Evolutionary conservation across 2,797 vertebrate genomes (phyloP), one percentile per base, ranked within the genome.

Genomic region (Dicrostonyx torquatus): DNA sequence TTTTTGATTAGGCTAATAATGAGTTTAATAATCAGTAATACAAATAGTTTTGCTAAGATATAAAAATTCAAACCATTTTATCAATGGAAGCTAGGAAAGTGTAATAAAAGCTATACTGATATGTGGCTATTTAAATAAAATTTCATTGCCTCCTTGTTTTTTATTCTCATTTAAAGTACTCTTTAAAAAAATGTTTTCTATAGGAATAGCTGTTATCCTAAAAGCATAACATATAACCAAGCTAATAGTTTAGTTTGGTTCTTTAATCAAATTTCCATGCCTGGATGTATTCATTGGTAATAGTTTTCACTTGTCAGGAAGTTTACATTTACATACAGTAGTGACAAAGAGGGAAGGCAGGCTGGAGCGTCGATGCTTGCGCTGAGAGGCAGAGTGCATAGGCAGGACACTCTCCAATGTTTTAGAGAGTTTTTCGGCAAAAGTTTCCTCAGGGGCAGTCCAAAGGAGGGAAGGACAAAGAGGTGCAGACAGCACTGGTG

Each of bases 331-430:
- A 99, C 99, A 99, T 99, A 99, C 99, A 98, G 99, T 98, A 99
- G 98, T 99, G 99, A 99, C 99, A 99, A 98, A 99, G 98, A 99
- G 99, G 98, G 99, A 99, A 95, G 99, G 99, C 97, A 99, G 99
- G 98, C 99, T 99, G 99, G 99, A 99, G 96, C 99, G 99, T 98
- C 99, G 99, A 97, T 98, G 98, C 98, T 98, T 98, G 98, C 98
- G 98, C 98, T 99, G 98, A 95, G 98, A 98, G 98, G 99, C 98
- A 95, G 99, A 98, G 97, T 99, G 99, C 98, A 99, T 99, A 98
- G 99, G 99, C 96, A 99, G 99, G 98, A 99, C 99, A 94, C 99
- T 98, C 99, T 99, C 99, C 99, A 99, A 98, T 96, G 99, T 99
- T 98, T 99, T 99, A 98, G 99, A 99, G 98, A 99, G 99, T 97